Conservation (phyloP, 2,797 vertebrate species). For the Apodemus agrarius region DNA sequence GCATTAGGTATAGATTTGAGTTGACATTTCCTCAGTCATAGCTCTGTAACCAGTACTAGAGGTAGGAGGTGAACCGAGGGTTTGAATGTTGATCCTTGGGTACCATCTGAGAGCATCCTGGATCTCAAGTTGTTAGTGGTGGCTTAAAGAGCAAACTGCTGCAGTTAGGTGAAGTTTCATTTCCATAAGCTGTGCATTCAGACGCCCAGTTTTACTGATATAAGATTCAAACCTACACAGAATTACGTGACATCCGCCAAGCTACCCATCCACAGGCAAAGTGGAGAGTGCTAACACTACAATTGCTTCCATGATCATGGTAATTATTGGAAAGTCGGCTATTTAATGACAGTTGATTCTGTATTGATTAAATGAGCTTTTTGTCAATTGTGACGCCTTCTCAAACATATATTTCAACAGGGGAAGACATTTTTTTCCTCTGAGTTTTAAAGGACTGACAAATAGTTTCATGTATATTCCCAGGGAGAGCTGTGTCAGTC, state of each 20-base stretch:
- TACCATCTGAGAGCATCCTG: constrained; percentile 16
- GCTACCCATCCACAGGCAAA: constrained; percentile 37
- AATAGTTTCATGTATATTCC: background rate
- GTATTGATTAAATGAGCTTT: constrained; percentile 38
- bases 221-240: background rate
- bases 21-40: constrained; percentile 68
- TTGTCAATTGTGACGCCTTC: constrained; percentile 32
- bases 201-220: constrained; percentile 3
- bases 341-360: constrained; percentile 46
- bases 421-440: constrained; percentile 45
- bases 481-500: background rate
- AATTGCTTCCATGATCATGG: background rate
- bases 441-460: constrained; percentile 48
- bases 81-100: constrained; percentile 55
- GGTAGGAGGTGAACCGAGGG: constrained; percentile 13
- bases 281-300: background rate
- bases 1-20: constrained; percentile 69
- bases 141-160: background rate
- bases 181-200: background rate
- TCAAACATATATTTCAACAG: constrained; percentile 32
- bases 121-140: constrained; percentile 55
- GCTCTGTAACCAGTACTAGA: constrained; percentile 46
- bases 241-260: background rate
- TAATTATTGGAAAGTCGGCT: constrained; percentile 35
- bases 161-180: constrained; percentile 20